Evolutionary conservation across 64 coral and sea anemone species (phyloP).

Genomic region (Anthopleura sola): DNA sequence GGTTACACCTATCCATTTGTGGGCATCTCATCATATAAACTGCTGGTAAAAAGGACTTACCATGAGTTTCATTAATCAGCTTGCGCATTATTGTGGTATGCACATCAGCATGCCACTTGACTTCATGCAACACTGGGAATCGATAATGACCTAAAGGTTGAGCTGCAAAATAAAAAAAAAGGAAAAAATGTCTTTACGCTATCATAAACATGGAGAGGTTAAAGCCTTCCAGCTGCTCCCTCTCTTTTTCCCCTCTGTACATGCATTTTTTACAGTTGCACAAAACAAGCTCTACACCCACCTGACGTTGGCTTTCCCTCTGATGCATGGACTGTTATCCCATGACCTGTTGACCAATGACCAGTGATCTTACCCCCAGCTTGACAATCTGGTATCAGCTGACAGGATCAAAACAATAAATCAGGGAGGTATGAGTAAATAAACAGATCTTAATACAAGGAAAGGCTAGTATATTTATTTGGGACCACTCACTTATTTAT

Average conservation of each 20-base stretch:
- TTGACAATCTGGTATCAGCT: slow-evolving; percentile 15
- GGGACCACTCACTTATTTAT: too few relatives aligned
- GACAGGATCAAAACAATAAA: background rate
- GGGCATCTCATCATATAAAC: background rate
- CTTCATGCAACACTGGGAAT: slow-evolving; percentile 72
- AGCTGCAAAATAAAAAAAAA: background rate
- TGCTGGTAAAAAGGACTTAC: slow-evolving; percentile 30
- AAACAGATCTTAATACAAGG: too few relatives aligned
- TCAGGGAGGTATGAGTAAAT: too few relatives aligned
- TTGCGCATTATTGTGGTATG: slow-evolving; percentile 68
- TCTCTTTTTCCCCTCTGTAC: too few relatives aligned
- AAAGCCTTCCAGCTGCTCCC: too few relatives aligned
- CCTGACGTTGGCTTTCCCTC: slow-evolving; percentile 47
- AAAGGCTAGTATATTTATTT: too few relatives aligned
- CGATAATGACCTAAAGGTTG: slow-evolving; percentile 43
- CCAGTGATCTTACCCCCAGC: slow-evolving; percentile 6
- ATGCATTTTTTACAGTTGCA: too few relatives aligned
- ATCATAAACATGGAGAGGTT: too few relatives aligned
- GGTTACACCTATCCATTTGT: background rate
- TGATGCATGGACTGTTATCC: slow-evolving; percentile 73
- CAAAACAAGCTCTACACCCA: background rate
- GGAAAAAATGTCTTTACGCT: background rate
- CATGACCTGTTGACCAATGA: slow-evolving; percentile 51
- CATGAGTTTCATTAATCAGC: slow-evolving; percentile 90
- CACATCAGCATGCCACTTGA: slow-evolving; percentile 78